These are phyloP conservation scores for Ibycter americanus DNA, from an alignment of 2,797 vertebrate genomes.

Conservation along the genomic window DNA sequence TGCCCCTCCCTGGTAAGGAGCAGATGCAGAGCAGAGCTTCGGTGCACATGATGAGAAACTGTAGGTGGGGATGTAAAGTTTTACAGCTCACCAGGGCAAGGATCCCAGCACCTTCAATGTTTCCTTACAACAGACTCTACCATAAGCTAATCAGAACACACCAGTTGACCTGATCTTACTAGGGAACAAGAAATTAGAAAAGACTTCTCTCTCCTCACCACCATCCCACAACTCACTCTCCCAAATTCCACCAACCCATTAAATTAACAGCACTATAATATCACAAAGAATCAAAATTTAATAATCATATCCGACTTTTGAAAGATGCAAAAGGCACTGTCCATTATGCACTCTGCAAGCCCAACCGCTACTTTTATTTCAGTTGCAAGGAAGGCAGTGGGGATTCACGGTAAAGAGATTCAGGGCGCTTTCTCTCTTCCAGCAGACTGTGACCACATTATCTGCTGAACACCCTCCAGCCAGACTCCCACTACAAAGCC, in stretches of 20 bases:
- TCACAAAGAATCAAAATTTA: background rate
- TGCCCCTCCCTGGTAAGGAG: background rate
- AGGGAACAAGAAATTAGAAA: background rate
- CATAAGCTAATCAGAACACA: background rate
- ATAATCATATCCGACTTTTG: background rate
- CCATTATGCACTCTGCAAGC: background rate
- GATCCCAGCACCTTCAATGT: background rate
- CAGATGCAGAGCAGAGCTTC: background rate
- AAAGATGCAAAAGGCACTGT: background rate
- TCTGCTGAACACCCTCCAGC: background rate
- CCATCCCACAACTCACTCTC: background rate
- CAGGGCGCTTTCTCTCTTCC: background rate
- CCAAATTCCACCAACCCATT: background rate
- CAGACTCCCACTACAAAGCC: slow-evolving; percentile 23
- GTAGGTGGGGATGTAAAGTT: background rate
- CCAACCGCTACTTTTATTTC: background rate
- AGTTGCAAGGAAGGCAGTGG: background rate
- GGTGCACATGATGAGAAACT: background rate
- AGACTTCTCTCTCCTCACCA: background rate
- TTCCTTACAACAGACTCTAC: background rate
- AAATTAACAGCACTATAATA: background rate
- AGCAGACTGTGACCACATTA: background rate
- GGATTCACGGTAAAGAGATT: background rate
- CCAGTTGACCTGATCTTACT: background rate
- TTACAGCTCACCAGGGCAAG: background rate